These are phyloP conservation scores for Pteria penguin DNA, from an alignment of 2,888 invertebrate species.

Conservation along the genomic window DNA sequence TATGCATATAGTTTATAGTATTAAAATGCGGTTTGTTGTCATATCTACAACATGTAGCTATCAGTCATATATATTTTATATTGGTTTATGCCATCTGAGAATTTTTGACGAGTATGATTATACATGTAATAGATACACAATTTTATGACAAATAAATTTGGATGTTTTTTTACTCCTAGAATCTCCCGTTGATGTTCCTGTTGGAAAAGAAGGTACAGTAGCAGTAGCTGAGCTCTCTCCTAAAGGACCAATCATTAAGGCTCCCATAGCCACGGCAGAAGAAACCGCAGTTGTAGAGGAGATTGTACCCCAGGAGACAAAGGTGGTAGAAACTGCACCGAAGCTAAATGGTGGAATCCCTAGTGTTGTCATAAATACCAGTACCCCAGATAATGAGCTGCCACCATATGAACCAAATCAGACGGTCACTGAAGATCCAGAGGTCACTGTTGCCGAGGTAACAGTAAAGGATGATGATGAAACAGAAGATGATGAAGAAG, in stretches of 20 bases:
- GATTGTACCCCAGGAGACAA: slow-evolving; percentile 44
- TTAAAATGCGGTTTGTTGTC: no score
- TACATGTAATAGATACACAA: no score
- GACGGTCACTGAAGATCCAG: slow-evolving; percentile 39
- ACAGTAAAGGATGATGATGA: slow-evolving; percentile 61
- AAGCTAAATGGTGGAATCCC: slow-evolving; percentile 64
- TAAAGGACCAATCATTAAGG: slow-evolving; percentile 54
- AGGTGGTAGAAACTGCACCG: slow-evolving; percentile 26
- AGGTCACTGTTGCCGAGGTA: slow-evolving; percentile 55
- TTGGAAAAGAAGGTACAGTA: neutral
- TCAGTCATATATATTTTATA: no score
- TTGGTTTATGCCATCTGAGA: no score
- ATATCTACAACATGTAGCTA: no score
- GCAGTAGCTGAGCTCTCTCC: slow-evolving; percentile 40
- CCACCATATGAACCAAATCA: slow-evolving; percentile 41
- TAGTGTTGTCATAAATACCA: slow-evolving; percentile 48
- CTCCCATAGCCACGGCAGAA: slow-evolving; percentile 53
- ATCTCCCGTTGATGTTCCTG: slow-evolving; percentile 33
- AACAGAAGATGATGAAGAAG: slow-evolving; percentile 55
- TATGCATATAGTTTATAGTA: no score
- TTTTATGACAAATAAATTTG: no score
- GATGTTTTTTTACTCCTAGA: slow-evolving; percentile 25
- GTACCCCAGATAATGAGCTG: slow-evolving; percentile 30
- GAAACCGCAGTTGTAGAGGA: slow-evolving; percentile 49
- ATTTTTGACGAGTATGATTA: no score